phyloP scores from a whole-genome alignment of 2,113 vertebrate genomes.

The Pimephales promelas region DNA sequence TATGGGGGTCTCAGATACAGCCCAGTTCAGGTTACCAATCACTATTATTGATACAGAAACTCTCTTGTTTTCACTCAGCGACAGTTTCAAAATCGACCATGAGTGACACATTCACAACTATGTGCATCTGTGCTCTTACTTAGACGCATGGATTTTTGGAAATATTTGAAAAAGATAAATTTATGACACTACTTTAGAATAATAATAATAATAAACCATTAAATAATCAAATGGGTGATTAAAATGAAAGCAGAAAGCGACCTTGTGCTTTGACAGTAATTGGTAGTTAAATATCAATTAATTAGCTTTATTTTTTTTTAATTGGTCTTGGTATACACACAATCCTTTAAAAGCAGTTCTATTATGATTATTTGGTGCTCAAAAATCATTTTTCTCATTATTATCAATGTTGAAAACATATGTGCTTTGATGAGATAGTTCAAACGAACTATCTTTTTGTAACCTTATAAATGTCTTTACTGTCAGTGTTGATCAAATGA shows the following conservation, averaged over 20 bases:
- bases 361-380: too few relatives aligned
- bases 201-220: too few relatives aligned
- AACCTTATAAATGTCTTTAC: too few relatives aligned
- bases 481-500: too few relatives aligned
- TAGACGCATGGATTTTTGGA: neutral
- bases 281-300: neutral
- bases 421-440: too few relatives aligned
- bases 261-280: neutral
- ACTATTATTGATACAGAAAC: slow-evolving; percentile 2
- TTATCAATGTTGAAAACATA: too few relatives aligned
- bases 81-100: neutral
- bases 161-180: neutral
- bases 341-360: too few relatives aligned
- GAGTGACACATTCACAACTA: neutral
- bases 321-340: too few relatives aligned
- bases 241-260: neutral
- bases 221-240: neutral
- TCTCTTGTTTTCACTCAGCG: neutral
- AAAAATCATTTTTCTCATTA: too few relatives aligned
- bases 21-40: slow-evolving; percentile 18
- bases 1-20: neutral
- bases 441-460: too few relatives aligned
- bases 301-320: neutral
- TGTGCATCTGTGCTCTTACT: neutral
- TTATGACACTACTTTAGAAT: neutral